A percentile compares a stretch with the other conserved stretches of the same genome.
Conservation (phyloP, 2,113 vertebrate genomes). For the Acrocephalus arundinaceus region DNA sequence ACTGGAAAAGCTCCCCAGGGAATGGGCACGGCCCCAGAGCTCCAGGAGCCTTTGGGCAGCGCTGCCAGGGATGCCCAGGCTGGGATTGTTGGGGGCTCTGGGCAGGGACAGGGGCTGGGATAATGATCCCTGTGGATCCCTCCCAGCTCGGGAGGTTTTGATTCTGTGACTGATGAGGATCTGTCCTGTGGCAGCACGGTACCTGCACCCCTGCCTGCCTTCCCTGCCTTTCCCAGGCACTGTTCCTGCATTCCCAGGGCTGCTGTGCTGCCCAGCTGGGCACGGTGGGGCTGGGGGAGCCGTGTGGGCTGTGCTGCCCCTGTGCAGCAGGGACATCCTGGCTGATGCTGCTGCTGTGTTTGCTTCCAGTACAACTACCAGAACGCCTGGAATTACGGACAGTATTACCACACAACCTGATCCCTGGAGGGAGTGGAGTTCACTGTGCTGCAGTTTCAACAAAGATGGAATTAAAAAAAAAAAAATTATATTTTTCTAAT, state of each 20-base stretch:
- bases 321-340: background rate
- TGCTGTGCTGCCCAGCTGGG: background rate
- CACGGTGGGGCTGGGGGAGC: background rate
- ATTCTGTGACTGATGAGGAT: background rate
- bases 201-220: no score
- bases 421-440: background rate
- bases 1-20: background rate
- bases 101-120: fast-evolving
- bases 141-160: fast-evolving
- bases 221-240: background rate
- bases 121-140: background rate
- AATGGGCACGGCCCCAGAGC: background rate
- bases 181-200: fast-evolving
- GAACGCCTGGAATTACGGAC: conserved; percentile 95
- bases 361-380: conserved; percentile 87
- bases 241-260: background rate
- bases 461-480: conserved; percentile 47
- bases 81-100: background rate
- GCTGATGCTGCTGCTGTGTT: background rate
- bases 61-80: background rate
- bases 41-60: background rate
- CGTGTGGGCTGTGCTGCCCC: background rate
- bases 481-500: conserved; percentile 68
- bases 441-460: conserved; percentile 12
- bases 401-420: conserved; percentile 98